Evolutionary conservation across 2,888 invertebrate genomes (phyloP).

Genomic region (Drosophila incognita): DNA sequence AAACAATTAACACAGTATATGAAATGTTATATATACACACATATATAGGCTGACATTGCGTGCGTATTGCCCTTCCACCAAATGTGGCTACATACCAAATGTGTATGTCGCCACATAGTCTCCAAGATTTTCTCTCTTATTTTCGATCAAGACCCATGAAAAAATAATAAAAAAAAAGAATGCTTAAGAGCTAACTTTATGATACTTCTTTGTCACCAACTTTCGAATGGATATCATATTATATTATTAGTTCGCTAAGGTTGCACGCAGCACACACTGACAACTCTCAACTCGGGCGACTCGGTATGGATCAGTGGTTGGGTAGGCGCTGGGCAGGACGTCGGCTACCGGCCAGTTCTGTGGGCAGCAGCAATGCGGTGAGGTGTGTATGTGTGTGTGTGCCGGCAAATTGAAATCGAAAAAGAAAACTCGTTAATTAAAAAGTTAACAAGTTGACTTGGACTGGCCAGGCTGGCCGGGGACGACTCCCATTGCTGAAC

Average conservation of each 20-base stretch:
- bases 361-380: slow-evolving; percentile 50
- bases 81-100: background rate
- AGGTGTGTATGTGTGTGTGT: slow-evolving; percentile 13
- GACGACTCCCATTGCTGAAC: slow-evolving; percentile 33
- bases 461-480: slow-evolving; percentile 26
- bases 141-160: background rate
- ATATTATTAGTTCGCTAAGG: slow-evolving; percentile 59
- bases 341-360: slow-evolving; percentile 61
- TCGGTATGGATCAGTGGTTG: slow-evolving; percentile 29
- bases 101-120: background rate
- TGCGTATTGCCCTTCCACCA: too few species aligned
- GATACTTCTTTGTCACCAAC: background rate
- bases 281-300: slow-evolving; percentile 34
- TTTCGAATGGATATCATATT: background rate
- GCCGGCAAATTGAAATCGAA: slow-evolving; percentile 83
- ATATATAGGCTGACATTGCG: background rate
- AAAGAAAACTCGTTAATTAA: slow-evolving; percentile 83
- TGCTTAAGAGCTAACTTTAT: background rate
- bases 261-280: slow-evolving; percentile 35
- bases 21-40: background rate
- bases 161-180: background rate
- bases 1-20: background rate
- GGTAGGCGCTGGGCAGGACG: slow-evolving; percentile 5
- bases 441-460: slow-evolving; percentile 80
- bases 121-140: background rate